phyloP scores from a whole-genome alignment of 2,113 vertebrate genomes.

The Cyphomyrus discorhynchus region DNA sequence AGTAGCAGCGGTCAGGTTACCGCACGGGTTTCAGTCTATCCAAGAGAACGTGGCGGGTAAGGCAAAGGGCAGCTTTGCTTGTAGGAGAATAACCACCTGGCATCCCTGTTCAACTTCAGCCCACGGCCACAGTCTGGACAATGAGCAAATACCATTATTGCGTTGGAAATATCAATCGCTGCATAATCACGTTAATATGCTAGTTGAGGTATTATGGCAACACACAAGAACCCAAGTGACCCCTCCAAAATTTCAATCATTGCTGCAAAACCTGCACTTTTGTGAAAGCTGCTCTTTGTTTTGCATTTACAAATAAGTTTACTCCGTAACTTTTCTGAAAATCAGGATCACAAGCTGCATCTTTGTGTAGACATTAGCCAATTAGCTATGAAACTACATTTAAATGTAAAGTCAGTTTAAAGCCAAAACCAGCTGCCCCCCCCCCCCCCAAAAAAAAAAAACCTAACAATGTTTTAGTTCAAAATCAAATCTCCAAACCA shows the following conservation, averaged over 20 bases:
- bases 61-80: background rate
- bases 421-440: background rate
- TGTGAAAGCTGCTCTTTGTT: background rate
- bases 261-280: background rate
- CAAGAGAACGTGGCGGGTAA: background rate
- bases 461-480: background rate
- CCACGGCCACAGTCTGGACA: background rate
- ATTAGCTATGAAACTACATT: background rate
- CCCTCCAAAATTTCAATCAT: background rate
- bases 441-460: background rate
- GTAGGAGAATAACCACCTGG: background rate
- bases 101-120: background rate
- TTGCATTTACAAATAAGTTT: background rate
- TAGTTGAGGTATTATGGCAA: background rate
- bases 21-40: too few species aligned
- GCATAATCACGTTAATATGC: background rate
- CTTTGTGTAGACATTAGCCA: background rate
- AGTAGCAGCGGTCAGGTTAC: too few species aligned
- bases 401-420: background rate
- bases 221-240: background rate
- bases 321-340: background rate
- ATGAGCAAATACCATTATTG: background rate
- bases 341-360: background rate
- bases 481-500: background rate
- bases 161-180: background rate